These are phyloP conservation scores for Hassar affinis DNA, from an alignment of 2,113 vertebrate genomes.

Conservation along the genomic window DNA sequence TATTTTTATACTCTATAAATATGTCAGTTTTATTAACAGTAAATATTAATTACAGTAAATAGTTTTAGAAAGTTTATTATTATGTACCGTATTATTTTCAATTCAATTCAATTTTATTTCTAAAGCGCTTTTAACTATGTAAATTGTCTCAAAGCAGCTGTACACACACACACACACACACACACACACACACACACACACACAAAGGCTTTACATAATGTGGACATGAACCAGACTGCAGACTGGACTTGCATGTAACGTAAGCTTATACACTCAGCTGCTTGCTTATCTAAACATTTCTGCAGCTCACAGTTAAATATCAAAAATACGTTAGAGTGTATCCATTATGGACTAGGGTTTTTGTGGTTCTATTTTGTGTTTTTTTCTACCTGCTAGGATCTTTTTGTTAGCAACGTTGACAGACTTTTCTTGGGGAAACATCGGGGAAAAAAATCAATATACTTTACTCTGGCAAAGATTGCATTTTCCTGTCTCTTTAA, in stretches of 20 bases:
- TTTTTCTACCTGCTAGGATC: background rate
- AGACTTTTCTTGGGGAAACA: background rate
- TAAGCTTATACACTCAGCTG: background rate
- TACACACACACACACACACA: too few species aligned
- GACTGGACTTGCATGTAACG: background rate
- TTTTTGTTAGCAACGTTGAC: background rate
- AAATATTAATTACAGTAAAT: background rate
- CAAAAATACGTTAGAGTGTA: background rate
- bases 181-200: too few species aligned
- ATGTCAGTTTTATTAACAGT: background rate
- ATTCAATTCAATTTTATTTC: too few species aligned
- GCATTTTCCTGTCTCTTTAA: background rate
- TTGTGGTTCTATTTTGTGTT: background rate
- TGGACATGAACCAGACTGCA: background rate
- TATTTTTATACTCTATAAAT: slow-evolving; percentile 14
- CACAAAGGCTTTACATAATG: background rate
- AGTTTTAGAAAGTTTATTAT: background rate
- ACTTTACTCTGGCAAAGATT: background rate
- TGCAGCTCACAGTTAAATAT: background rate
- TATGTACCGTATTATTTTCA: too few species aligned
- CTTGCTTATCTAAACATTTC: background rate
- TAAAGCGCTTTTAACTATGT: too few species aligned
- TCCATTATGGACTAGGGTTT: background rate
- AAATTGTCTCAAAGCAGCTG: too few species aligned
- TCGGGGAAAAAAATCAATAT: background rate